A percentile compares a stretch with the other conserved stretches of the same genome.
phyloP scores from a whole-genome alignment of 2,113 vertebrate genomes.

The Panurus biarmicus region DNA sequence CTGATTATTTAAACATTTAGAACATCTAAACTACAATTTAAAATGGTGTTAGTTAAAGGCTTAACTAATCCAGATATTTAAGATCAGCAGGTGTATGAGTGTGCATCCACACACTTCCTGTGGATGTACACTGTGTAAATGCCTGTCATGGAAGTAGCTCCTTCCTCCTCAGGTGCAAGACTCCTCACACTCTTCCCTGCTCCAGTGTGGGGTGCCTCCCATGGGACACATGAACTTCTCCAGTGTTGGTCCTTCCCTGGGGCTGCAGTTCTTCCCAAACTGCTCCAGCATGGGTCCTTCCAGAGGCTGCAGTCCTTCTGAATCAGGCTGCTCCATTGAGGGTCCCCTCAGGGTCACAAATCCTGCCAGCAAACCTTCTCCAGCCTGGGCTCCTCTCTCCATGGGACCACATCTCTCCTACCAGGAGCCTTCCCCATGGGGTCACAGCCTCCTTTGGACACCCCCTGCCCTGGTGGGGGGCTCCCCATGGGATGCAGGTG shows the following conservation, averaged over 20 bases:
- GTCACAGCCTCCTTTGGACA: background rate
- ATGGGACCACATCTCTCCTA: background rate
- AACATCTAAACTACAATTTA: background rate
- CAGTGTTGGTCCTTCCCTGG: background rate
- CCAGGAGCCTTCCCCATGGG: background rate
- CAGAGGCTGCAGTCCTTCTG: background rate
- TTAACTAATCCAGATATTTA: background rate
- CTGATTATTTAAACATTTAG: background rate
- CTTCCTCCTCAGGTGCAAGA: background rate
- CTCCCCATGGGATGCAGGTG: background rate
- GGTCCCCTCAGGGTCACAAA: background rate
- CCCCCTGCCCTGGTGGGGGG: background rate
- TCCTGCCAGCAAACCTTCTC: background rate
- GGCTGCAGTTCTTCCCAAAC: background rate
- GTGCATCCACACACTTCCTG: background rate
- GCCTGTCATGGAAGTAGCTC: background rate
- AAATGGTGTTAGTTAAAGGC: slow-evolving; percentile 32
- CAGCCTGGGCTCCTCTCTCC: background rate
- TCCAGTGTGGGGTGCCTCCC: background rate
- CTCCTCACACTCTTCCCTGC: background rate
- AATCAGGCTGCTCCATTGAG: background rate
- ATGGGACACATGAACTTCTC: background rate
- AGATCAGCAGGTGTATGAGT: background rate
- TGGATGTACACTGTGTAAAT: background rate
- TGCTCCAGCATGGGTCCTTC: background rate